phyloP scores from a whole-genome alignment of 2,888 invertebrate species.

The Lamproptera curius region DNA sequence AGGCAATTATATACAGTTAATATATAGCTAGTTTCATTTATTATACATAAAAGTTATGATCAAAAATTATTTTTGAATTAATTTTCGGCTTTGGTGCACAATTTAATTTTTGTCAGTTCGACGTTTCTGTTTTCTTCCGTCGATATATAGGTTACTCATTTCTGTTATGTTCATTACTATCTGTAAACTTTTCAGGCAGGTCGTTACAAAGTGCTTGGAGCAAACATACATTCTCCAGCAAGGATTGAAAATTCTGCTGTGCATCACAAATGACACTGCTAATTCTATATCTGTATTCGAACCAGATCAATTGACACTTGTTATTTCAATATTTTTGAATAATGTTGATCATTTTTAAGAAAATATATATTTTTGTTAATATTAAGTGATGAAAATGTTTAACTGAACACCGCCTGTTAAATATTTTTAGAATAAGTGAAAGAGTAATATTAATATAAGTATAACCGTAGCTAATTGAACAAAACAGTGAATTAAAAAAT shows the following conservation, averaged over 20 bases:
- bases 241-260: slow-evolving; percentile 25
- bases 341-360: not conserved
- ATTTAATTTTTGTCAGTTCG: too few relatives aligned
- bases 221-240: slow-evolving; percentile 38
- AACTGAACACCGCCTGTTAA: not conserved
- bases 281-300: slow-evolving; percentile 5
- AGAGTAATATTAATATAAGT: too few relatives aligned
- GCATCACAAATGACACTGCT: not conserved
- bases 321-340: slow-evolving; percentile 39
- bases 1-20: too few relatives aligned
- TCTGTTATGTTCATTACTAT: not conserved
- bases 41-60: too few relatives aligned
- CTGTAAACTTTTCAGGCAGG: slow-evolving; percentile 42
- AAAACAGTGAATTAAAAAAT: too few relatives aligned
- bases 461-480: too few relatives aligned
- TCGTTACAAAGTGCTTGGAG: slow-evolving; percentile 41
- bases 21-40: too few relatives aligned
- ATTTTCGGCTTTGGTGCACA: too few relatives aligned
- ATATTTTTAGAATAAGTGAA: too few relatives aligned
- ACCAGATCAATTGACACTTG: slow-evolving; percentile 14
- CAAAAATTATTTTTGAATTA: too few relatives aligned
- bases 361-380: not conserved
- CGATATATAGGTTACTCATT: too few relatives aligned
- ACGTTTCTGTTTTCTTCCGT: too few relatives aligned
- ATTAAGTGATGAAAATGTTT: not conserved